These are phyloP conservation scores for Drosophila lacteicornis DNA, from an alignment of 1,140 invertebrate genomes.

Conservation along the genomic window DNA sequence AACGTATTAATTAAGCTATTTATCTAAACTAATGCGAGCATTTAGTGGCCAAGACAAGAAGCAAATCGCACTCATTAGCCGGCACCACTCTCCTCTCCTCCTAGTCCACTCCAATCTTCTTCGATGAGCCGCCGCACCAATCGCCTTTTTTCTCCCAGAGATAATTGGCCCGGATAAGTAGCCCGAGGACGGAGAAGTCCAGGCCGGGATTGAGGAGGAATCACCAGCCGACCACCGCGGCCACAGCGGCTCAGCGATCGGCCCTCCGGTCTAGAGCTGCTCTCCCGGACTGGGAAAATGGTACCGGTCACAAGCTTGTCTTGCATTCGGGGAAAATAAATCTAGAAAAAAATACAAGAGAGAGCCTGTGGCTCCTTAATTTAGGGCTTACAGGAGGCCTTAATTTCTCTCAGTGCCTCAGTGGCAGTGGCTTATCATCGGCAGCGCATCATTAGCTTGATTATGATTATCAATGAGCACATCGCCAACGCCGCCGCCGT, in stretches of 20 bases:
- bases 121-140: constrained; percentile 62
- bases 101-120: constrained; percentile 46
- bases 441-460: constrained; percentile 79
- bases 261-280: constrained; percentile 33
- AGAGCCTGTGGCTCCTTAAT: neutral
- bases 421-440: constrained; percentile 64
- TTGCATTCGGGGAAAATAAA: constrained; percentile 8
- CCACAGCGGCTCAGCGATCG: constrained; percentile 29
- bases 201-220: constrained; percentile 47
- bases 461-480: constrained; percentile 83
- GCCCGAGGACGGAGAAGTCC: neutral
- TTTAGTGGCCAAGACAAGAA: constrained; percentile 82
- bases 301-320: constrained; percentile 6
- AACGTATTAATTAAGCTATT: constrained; percentile 84
- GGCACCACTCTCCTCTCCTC: constrained; percentile 10
- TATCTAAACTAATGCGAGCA: constrained; percentile 84
- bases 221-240: constrained; percentile 40
- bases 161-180: constrained; percentile 76
- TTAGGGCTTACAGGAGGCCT: too few relatives aligned
- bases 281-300: constrained; percentile 2
- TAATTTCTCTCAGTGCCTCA: constrained; percentile 23
- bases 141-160: constrained; percentile 61
- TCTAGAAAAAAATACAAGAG: neutral
- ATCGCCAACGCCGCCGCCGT: constrained; percentile 49
- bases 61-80: constrained; percentile 82